Evolutionary conservation across 2,797 vertebrate genomes (phyloP).

Genomic region (Melanotaenia boesemani): DNA sequence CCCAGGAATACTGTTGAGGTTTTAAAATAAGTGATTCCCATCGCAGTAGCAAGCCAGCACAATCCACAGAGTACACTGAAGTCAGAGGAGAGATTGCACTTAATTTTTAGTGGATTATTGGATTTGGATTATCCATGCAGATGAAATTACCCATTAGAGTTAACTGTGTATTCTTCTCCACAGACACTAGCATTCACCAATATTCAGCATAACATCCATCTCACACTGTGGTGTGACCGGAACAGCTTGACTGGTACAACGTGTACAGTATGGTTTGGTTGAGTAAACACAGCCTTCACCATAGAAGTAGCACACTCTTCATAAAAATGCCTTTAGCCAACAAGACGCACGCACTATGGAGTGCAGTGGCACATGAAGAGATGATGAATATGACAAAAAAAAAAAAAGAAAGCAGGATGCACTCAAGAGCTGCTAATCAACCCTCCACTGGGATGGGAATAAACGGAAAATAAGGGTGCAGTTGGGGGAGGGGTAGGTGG

Average conservation of each 20-base stretch:
- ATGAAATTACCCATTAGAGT: conserved; percentile 55
- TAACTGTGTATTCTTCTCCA: conserved; percentile 29
- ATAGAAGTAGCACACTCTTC: not conserved
- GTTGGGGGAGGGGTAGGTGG: conserved; percentile 29
- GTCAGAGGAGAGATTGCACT: conserved; percentile 15
- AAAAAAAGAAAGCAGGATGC: conserved; percentile 10
- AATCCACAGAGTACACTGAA: conserved; percentile 9
- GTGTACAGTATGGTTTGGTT: not conserved
- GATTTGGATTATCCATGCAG: conserved; percentile 61
- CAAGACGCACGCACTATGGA: not conserved
- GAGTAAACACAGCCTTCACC: conserved; percentile 15
- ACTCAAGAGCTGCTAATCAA: conserved; percentile 56
- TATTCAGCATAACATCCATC: not conserved
- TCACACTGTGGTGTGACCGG: conserved; percentile 1
- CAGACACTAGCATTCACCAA: conserved; percentile 6
- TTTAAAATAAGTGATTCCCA: not conserved
- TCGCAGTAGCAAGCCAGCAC: conserved; percentile 18
- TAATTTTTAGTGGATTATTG: conserved; percentile 53
- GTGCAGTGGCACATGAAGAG: conserved; percentile 8
- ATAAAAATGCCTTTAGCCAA: not conserved
- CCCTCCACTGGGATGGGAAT: conserved; percentile 11
- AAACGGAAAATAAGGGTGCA: conserved; percentile 23
- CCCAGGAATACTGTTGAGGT: not conserved
- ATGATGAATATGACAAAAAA: conserved; percentile 36
- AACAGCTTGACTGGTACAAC: conserved; percentile 10